Base-by-base conservation (phyloP, 2,113 vertebrate species). In the Gymnocephalus cernua region DNA sequence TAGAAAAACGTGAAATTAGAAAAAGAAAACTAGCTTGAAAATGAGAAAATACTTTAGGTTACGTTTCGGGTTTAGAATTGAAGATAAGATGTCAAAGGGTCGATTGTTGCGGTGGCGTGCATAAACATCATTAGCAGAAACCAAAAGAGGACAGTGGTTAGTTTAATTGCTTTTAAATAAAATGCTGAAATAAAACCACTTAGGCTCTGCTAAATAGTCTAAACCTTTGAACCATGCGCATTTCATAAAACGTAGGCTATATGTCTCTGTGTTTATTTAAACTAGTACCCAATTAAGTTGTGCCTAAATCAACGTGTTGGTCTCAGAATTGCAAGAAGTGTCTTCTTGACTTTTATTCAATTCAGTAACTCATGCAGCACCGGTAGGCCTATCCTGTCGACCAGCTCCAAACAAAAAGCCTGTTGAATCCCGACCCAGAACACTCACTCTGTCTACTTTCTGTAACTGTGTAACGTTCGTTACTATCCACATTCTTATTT, bases 381-480 rank as follows among this genome's bases (percentile, higher is more conserved):
- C 21, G 63, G 35, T 8, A 38, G 38, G 38, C 38, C 38, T 38
- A 27, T 29, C n/a, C 23, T 10, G 38, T 41, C 62, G 38, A 47
- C 11, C 18, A 41, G 35, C 50, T 38, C 9, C 6, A 48, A 23
- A 53, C 8, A 21, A n/a, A 41, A 65, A 29, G 23, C 23, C 61
- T 54, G 72, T 41, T 74, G 72, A 75, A 75, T n/a, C 38, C 29
- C n/a, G 19, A 27, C 3, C 6, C 48, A 64, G 18, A 10, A 27
- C 1, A 47, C 12, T 15, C 11, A 6, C 16, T 53, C 18, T 15
- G n/a, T 51, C 18, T 19, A 11, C 41, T 44, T 14, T 53, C 15
- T 7, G 38, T 2, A 9, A 11, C 38, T 41, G 7, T 32, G 15
- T 35, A 32, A 4, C 16, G 6, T 16, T 11, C 16, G 6, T 16